Conservation (phyloP, 1,140 invertebrate species). For the Drosophila sechellia region DNA sequence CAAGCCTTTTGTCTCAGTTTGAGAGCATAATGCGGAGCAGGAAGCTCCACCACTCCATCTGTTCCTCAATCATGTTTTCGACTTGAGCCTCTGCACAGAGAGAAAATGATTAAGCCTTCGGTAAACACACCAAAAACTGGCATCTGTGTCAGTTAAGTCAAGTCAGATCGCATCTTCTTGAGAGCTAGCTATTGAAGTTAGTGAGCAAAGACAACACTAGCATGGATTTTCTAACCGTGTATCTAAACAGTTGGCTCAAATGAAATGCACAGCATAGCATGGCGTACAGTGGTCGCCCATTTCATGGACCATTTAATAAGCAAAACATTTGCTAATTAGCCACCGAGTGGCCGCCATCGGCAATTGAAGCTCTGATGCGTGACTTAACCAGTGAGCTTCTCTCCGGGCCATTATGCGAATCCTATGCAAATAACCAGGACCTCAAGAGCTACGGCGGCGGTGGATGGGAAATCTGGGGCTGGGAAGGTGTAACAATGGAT, state of each 20-base stretch:
- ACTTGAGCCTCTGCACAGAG: constrained; percentile 1
- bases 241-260: neutral
- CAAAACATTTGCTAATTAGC: constrained; percentile 55
- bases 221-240: neutral
- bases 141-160: too few relatives aligned
- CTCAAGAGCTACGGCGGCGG: constrained; percentile 1
- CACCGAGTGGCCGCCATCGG: constrained; percentile 22
- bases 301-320: constrained; percentile 59
- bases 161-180: too few relatives aligned
- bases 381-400: constrained; percentile 39
- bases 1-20: constrained; percentile 62
- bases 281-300: constrained; percentile 17
- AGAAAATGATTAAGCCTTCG: neutral
- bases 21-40: constrained; percentile 26
- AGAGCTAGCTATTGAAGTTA: too few relatives aligned
- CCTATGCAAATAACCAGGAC: constrained; percentile 68
- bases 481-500: constrained; percentile 30
- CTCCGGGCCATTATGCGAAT: constrained; percentile 56
- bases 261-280: constrained; percentile 11
- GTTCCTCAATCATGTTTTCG: constrained; percentile 31
- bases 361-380: constrained; percentile 43
- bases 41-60: constrained; percentile 10
- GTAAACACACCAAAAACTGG: too few relatives aligned
- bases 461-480: neutral
- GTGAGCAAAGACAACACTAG: too few relatives aligned